Evolutionary conservation across 2,113 vertebrate genomes (phyloP), one percentile per base, ranked within the genome.

Genomic region (Periophthalmus modestus): DNA sequence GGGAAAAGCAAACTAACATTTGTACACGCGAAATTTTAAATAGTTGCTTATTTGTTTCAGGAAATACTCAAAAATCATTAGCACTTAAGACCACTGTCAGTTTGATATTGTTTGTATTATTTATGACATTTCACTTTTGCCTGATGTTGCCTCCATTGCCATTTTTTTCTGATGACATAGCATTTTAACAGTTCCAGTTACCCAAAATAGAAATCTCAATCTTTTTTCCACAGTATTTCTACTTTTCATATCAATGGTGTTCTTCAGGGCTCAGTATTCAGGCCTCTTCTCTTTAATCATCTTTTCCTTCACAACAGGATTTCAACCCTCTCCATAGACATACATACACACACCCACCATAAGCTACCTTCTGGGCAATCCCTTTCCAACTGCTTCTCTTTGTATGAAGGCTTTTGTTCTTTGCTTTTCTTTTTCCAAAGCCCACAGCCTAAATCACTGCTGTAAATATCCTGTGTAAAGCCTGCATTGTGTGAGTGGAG

Each of bases 401-500:
- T 62, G 59, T 62, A 7, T 18, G 14, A 16, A 18, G 14, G 24
- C 59, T 62, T 62, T 62, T 62, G 24, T 62, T 62, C 59, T 62
- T 62, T 28, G 23, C 12, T 59, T 28, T 59, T 59, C 59, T 34
- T 62, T 14, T 15, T 34, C 28, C 28, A 9, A 16, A 62, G 59
- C 59, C 28, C 6, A 24, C 28, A 34, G 59, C 28, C 59, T 18
- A 34, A 62, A 62, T 34, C 59, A 34, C 59, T 19, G 59, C 59
- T 18, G 59, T 34, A 34, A 33, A 33, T 34, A 62, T 62, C 59
- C 28, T 62, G 14, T 5, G 33, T 14, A 61, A 59, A 61, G 58
- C 59, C 59, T 33, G 57, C 23, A 23, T 59, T 59, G 57, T 59
- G 57, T 59, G 57, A 59, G 57, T 28, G 57, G 23, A 28, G 57